phyloP scores from a whole-genome alignment of 2,113 vertebrate genomes.

The Pongo pygmaeus region DNA sequence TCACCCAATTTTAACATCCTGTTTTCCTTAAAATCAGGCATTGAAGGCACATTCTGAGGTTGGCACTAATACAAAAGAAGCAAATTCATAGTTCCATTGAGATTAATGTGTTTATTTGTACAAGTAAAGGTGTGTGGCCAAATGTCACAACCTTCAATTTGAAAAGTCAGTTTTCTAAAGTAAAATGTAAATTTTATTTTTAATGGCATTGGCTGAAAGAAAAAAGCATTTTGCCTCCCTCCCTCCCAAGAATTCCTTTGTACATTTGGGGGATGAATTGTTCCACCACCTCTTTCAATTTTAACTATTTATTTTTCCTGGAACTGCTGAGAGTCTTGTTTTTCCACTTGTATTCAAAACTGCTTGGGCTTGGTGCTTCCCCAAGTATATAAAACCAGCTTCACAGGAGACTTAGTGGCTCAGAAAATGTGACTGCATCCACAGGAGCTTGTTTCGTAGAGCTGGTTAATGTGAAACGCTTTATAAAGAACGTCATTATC shows the following conservation, averaged over 20 bases:
- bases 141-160: not conserved
- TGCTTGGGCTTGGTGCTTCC: slow-evolving; percentile 5
- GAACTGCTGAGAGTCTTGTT: not conserved
- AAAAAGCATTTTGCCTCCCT: not conserved
- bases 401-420: slow-evolving; percentile 11
- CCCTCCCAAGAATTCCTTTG: not conserved
- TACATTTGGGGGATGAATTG: slow-evolving; percentile 38
- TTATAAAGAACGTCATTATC: not conserved
- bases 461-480: not conserved
- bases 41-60: not conserved
- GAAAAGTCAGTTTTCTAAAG: not conserved
- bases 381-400: slow-evolving; percentile 3
- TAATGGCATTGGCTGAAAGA: slow-evolving; percentile 43
- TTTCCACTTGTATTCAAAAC: slow-evolving; percentile 26
- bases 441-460: slow-evolving; percentile 18
- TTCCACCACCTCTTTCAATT: not conserved
- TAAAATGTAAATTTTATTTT: slow-evolving; percentile 44
- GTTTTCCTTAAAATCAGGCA: slow-evolving; percentile 67
- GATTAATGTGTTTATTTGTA: slow-evolving; percentile 53
- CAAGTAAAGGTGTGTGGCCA: slow-evolving; percentile 7
- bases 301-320: slow-evolving; percentile 36
- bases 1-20: slow-evolving; percentile 51
- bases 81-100: not conserved
- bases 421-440: not conserved
- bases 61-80: not conserved